Percentiles rank a stretch among this genome's conserved stretches.
Conservation (phyloP, 2,113 vertebrate species). For the Daboia siamensis region DNA sequence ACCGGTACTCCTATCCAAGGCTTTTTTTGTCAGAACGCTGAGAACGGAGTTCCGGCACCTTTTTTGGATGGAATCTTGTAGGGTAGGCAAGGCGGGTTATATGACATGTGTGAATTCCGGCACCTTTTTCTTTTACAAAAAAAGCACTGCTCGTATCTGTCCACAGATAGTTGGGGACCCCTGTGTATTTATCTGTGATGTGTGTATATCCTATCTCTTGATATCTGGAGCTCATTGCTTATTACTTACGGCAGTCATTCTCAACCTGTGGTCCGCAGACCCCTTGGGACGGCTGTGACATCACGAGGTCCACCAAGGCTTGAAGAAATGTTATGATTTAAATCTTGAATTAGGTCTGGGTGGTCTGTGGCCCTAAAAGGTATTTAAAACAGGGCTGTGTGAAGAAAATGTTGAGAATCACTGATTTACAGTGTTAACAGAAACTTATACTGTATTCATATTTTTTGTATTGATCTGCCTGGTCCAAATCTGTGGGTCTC, state of each 20-base stretch:
- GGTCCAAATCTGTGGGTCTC: not conserved
- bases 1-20: no score
- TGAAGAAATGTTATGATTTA: not conserved
- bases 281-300: not conserved
- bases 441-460: not conserved
- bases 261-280: not conserved
- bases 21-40: no score
- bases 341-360: not conserved
- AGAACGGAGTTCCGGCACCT: no score
- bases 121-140: no score
- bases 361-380: not conserved
- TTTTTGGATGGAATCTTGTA: no score
- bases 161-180: no score
- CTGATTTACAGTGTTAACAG: not conserved
- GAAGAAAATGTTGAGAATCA: not conserved
- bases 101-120: no score
- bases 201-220: not conserved
- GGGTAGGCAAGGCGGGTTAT: no score
- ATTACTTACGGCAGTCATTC: not conserved
- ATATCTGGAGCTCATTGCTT: not conserved
- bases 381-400: not conserved
- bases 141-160: no score
- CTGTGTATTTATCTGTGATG: not conserved
- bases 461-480: not conserved
- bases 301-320: not conserved